phyloP scores from a whole-genome alignment of 2,888 invertebrate genomes.

The Drosophila diplacantha region DNA sequence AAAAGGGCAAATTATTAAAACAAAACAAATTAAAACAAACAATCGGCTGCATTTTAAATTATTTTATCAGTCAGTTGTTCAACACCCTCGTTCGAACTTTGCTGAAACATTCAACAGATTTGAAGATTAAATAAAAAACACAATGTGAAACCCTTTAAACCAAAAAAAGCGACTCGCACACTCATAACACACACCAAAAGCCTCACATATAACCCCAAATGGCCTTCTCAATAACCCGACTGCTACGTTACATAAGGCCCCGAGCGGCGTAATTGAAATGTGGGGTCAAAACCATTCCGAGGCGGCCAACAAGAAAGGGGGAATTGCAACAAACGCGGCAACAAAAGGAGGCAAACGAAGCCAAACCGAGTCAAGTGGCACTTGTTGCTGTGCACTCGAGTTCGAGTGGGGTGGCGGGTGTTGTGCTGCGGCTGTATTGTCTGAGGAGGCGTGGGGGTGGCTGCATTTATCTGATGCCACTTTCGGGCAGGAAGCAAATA shows the following conservation, averaged over 20 bases:
- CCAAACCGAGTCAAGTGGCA: constrained; percentile 45
- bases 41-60: neutral
- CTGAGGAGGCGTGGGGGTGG: constrained; percentile 2
- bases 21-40: neutral
- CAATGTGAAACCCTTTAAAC: neutral
- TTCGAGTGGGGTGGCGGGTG: constrained; percentile 13
- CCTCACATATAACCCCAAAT: constrained; percentile 5
- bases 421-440: neutral
- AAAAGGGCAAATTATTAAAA: neutral
- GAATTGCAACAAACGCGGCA: constrained; percentile 16
- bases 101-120: no score
- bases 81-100: neutral
- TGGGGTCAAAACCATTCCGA: constrained; percentile 43
- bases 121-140: no score
- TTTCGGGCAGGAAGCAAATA: constrained; percentile 46
- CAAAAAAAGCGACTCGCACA: neutral
- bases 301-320: constrained; percentile 26
- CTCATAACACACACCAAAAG: neutral
- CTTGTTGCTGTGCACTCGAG: constrained; percentile 33
- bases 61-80: neutral
- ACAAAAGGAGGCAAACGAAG: constrained; percentile 26
- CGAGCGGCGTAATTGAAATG: constrained; percentile 42
- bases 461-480: constrained; percentile 37
- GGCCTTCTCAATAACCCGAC: constrained; percentile 13
- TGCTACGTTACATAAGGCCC: constrained; percentile 21